Conservation (phyloP, 2,113 vertebrate genomes). For the Australoheros scitulus region DNA sequence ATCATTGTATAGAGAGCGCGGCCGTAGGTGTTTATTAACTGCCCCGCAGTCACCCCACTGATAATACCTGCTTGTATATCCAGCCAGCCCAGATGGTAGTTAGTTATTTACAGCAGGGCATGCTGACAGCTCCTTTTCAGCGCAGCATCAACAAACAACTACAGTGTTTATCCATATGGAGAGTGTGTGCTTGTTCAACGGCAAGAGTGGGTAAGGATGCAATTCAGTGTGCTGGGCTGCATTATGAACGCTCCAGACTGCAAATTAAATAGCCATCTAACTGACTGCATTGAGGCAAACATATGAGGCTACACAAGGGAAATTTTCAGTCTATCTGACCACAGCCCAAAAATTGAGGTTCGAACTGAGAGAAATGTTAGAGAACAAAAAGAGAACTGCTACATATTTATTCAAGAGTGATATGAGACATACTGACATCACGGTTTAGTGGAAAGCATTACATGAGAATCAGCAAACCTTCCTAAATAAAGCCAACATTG, state of each 20-base stretch:
- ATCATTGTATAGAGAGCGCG: conserved; percentile 1
- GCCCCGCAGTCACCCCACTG: conserved; percentile 23
- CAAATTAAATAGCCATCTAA: conserved; percentile 4
- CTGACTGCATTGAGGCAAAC: neutral
- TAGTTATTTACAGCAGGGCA: conserved; percentile 50
- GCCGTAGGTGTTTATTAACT: conserved; percentile 55
- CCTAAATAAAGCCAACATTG: neutral
- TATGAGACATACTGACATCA: neutral
- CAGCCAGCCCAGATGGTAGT: conserved; percentile 42
- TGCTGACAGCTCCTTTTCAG: conserved; percentile 7
- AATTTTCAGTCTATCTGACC: neutral
- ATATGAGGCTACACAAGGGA: neutral
- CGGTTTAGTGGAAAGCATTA: neutral
- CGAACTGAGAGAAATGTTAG: neutral
- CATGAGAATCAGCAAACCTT: neutral
- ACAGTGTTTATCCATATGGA: conserved; percentile 3
- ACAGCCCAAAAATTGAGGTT: neutral
- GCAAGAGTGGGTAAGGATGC: neutral
- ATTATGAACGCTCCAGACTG: neutral
- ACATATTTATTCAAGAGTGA: neutral
- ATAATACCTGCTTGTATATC: conserved; percentile 25
- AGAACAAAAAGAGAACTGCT: neutral
- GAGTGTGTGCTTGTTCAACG: neutral
- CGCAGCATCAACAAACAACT: neutral
- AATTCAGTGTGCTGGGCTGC: neutral